These are phyloP conservation scores for Leptodirus hochenwartii DNA, from an alignment of 2,888 invertebrate species.

Conservation along the genomic window DNA sequence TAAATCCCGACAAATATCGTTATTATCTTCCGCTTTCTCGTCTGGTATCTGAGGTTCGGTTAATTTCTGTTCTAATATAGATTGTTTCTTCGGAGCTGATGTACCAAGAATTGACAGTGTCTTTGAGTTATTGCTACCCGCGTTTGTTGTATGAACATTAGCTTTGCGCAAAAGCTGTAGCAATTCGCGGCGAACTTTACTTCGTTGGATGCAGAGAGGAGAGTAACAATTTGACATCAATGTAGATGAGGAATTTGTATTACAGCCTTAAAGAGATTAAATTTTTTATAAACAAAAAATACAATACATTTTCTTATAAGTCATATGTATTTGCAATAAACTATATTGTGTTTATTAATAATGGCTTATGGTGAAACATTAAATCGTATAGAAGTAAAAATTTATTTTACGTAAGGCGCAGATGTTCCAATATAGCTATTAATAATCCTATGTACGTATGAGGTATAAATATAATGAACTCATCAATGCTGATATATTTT, in stretches of 20 bases:
- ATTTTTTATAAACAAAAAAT: too few species aligned
- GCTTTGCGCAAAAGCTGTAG: conserved; percentile 41
- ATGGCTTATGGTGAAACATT: too few species aligned
- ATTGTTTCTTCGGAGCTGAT: conserved; percentile 35
- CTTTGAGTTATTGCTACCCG: background rate
- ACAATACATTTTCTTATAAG: too few species aligned
- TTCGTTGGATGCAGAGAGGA: conserved; percentile 59
- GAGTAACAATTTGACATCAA: conserved; percentile 54
- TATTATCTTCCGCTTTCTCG: conserved; percentile 2
- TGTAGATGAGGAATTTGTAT: conserved; percentile 31
- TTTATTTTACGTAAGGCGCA: too few species aligned
- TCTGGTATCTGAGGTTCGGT: conserved; percentile 22
- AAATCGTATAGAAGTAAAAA: too few species aligned
- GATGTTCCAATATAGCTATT: too few species aligned
- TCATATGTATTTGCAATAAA: too few species aligned
- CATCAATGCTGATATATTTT: too few species aligned
- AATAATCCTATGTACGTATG: too few species aligned
- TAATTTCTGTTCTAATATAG: conserved; percentile 52
- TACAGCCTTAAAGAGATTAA: too few species aligned
- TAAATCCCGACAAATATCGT: background rate
- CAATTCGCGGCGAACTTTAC: conserved; percentile 49
- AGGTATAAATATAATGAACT: too few species aligned
- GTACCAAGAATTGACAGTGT: background rate
- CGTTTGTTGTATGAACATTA: conserved; percentile 31
- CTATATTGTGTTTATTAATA: too few species aligned